A percentile compares a stretch with the other conserved stretches of the same genome.
These are phyloP conservation scores for Tupiocoris notatus DNA, from an alignment of 2,888 invertebrate genomes.

Conservation along the genomic window DNA sequence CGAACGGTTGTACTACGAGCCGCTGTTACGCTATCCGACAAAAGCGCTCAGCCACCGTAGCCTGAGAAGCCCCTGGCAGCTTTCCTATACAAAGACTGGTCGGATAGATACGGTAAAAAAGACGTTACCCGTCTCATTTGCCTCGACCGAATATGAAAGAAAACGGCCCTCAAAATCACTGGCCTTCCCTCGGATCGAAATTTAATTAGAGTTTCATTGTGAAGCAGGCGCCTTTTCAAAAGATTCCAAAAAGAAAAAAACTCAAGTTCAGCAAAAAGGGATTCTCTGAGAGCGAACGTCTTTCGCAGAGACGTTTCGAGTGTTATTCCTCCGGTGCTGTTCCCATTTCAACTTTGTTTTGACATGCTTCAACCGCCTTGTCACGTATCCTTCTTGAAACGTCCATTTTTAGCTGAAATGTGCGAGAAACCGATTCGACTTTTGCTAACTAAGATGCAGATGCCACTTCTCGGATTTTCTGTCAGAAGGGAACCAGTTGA, in stretches of 20 bases:
- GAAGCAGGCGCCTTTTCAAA: neutral
- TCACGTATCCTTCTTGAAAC: too few relatives aligned
- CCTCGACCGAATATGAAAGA: neutral
- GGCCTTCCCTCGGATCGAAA: neutral
- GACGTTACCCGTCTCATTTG: neutral
- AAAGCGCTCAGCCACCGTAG: neutral
- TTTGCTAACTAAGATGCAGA: too few relatives aligned
- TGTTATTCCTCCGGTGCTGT: neutral
- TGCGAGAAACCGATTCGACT: too few relatives aligned
- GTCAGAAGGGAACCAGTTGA: too few relatives aligned
- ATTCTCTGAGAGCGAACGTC: neutral
- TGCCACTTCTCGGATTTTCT: too few relatives aligned
- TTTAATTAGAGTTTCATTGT: neutral
- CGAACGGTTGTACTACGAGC: neutral
- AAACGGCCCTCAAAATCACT: neutral
- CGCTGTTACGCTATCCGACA: neutral
- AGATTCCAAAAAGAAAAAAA: neutral
- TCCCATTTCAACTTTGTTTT: neutral
- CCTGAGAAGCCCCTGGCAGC: neutral
- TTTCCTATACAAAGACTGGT: neutral
- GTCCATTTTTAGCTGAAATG: too few relatives aligned
- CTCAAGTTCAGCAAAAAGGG: neutral
- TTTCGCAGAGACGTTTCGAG: neutral
- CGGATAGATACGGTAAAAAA: neutral
- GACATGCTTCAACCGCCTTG: too few relatives aligned